Evolutionary conservation across 2,797 vertebrate genomes (phyloP), one percentile per base, ranked within the genome.

Genomic region (Tolypeutes matacus): DNA sequence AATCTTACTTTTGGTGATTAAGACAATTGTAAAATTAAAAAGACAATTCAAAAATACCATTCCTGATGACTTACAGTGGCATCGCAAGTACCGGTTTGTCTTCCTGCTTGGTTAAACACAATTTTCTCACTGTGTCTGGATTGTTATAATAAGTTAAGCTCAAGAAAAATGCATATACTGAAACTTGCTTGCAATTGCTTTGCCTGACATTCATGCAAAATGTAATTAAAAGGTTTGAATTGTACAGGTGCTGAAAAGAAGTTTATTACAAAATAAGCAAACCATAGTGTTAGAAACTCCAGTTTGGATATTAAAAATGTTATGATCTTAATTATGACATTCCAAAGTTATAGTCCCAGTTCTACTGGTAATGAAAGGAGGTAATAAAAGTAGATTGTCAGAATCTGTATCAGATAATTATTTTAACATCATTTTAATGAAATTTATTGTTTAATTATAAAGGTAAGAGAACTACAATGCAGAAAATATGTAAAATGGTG

Each of bases 391-490:
- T 49, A 87, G 87, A 70, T 93, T 95, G 93, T 81, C 94, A 95
- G 95, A 96, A 91, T 90, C 51, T 94, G 96, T 95, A 96, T 91
- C 76, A 82, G 89, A 93, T 76, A 94, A 34, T 86, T 88, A 90
- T 92, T 93, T 91, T 91, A 93, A 84, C 58, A 96, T 88, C 6
- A 72, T 96, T 95, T 96, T 92, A 86, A 86, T 29, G 51, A 88
- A 96, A 96, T 95, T 93, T 95, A 96, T 95, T 87, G 70, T 86
- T 97, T 97, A 97, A 96, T 97, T 97, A 96, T 96, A 93, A 97
- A 95, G 76, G 49, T 91, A 93, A 96, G 96, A 94, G 60, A 96
- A 93, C 86, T 77, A 62, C 53, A 77, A 95, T 83, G 86, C 84
- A 91, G 94, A 77, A 96, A 96, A 89, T 89, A 89, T 65, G 70